Evolutionary conservation across 2,113 vertebrate genomes (phyloP), one percentile per base, ranked within the genome.

Genomic region (Mystacornis crossleyi): DNA sequence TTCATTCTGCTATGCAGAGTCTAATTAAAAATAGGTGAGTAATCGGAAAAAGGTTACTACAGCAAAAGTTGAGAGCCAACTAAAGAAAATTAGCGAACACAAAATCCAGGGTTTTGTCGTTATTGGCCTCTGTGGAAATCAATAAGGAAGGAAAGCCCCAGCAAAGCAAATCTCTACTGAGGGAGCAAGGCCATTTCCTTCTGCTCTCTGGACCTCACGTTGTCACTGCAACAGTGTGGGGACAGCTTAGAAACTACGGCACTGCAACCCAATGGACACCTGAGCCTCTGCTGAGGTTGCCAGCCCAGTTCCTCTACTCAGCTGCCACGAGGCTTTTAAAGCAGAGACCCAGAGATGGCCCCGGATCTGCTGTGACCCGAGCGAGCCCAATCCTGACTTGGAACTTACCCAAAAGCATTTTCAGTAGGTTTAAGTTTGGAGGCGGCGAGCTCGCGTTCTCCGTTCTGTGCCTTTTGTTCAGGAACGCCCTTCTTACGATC

Each of bases 381-480:
- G 47, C 18, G 81, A 89, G 38, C 3, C 53, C 57, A n/a, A 0
- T 12, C 48, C 31, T 33, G 3, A 7, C 65, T 51, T 33, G 14
- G 69, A 61, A 83, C 96, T 98, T 92, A 99, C 99, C 99, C 99
- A 96, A 97, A 98, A 89, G 97, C 98, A 95, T 99, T 99, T 97
- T 99, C 99, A 2, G 98, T 97, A 91, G 98, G 98, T 97, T 98
- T 99, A 81, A 99, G 98, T 93, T 99, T 99, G 81, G 98, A 95
- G 43, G 97, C 85, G 34, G 97, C 92, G 53, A 98, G 96, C 71
- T 99, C 99, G 31, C 98, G 94, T 43, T 98, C 99, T 94, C 99
- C 99, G 0, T 99, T 99, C 95, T 99, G 99, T 28, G 99, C 97
- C 95, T 99, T 98, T 77, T 96, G 91, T 2, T 98, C 98, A 40